Evolutionary conservation across 2,888 invertebrate species (phyloP), one percentile per base, ranked within the genome.

Genomic region (Drosophila cracens): DNA sequence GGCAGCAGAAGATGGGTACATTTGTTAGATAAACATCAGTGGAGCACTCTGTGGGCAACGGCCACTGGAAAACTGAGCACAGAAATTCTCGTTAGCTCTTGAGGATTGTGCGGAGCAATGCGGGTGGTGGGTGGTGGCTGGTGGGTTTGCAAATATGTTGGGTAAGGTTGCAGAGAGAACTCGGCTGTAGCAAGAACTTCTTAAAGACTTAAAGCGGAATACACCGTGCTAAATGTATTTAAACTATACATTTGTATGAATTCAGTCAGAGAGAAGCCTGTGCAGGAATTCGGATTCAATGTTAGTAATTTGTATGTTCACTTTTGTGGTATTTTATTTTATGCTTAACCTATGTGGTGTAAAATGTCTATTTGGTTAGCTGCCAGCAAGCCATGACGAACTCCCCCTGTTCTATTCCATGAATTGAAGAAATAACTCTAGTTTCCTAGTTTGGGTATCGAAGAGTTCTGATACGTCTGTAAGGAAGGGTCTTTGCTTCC

Each of bases 11-110:
- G 52, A 67, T 62, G 72, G 67, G 48, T 61, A 66, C 87, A 87
- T 84, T 87, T 76, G 85, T 77, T 77, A 85, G 83, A 83, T 83
- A 74, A 73, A 68, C 86, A 85, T 85, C 83, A 48, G 82, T 33
- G 57, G 34, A 48, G 56, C 21, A 36, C 18, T n/a, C 11, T 60
- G 61, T 56, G 71, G 61, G 18, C 71, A 71, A 27, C 33, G 57
- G 38, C 48, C 21, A 25, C 71, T 38, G 40, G 80, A 67, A 80
- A 78, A 38, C 64, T 71, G 78, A 74, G 68, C 54, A 52, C 31
- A 66, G 63, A 11, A 38, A 25, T 13, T 54, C 71, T 78, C 36
- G 76, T 78, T 71, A 68, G 76, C 64, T 21, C 10, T 25, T 11
- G 18, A 16, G 52, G 40, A 71, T 71, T 71, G 27, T 38, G 31